Percentiles rank a stretch among this genome's conserved stretches.
These are phyloP conservation scores for Drosophila pseudotakahashii DNA, from an alignment of 2,888 invertebrate genomes.

Conservation along the genomic window DNA sequence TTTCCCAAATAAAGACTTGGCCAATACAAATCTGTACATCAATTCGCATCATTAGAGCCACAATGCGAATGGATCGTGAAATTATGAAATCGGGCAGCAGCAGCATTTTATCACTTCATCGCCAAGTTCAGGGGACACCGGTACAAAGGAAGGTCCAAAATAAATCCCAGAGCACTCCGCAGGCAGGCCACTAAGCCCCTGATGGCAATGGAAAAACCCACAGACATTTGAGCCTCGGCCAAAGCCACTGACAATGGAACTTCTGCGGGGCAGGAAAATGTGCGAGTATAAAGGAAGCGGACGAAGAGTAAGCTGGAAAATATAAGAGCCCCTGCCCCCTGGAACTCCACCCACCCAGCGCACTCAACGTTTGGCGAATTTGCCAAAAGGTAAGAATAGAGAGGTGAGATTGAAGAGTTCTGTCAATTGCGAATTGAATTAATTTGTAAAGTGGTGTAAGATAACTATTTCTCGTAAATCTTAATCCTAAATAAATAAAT, in stretches of 20 bases:
- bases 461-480: too few species aligned
- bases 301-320: conserved; percentile 68
- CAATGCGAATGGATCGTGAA: conserved; percentile 20
- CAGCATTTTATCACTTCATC: conserved; percentile 43
- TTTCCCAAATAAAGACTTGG: not conserved
- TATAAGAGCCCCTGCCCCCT: conserved; percentile 43
- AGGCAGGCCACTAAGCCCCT: conserved; percentile 43
- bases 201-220: conserved; percentile 28
- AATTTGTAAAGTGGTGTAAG: too few species aligned
- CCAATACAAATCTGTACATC: conserved; percentile 5
- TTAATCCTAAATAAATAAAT: too few species aligned
- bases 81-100: conserved; percentile 22
- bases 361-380: conserved; percentile 33
- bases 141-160: conserved; percentile 39
- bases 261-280: conserved; percentile 53
- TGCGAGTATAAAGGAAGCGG: conserved; percentile 38
- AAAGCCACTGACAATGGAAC: conserved; percentile 64
- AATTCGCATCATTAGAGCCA: conserved; percentile 8
- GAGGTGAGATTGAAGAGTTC: conserved; percentile 35
- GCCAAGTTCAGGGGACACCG: not conserved
- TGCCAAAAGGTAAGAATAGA: conserved; percentile 39
- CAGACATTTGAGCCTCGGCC: conserved; percentile 56
- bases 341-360: conserved; percentile 6
- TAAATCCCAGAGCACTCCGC: conserved; percentile 59
- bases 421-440: too few species aligned